Evolutionary conservation across 1,140 invertebrate species (phyloP).

Genomic region (Stegodyphus dumicola): DNA sequence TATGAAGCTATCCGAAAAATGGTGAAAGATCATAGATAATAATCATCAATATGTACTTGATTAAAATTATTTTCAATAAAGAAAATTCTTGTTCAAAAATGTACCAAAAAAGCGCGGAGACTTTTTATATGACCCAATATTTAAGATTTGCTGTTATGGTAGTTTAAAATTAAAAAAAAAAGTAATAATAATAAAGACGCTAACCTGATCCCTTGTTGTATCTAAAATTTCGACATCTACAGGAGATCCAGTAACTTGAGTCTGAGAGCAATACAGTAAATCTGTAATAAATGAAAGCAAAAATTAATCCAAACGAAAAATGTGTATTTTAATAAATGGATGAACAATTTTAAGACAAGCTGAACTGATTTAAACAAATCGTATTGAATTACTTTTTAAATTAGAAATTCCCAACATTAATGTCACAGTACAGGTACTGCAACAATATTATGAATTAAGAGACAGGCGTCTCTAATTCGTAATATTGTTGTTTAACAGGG

Average conservation of each 20-base stretch:
- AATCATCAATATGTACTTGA: too few relatives aligned
- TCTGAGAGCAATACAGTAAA: conserved; percentile 79
- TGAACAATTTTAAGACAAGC: not conserved
- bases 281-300: conserved; percentile 72
- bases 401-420: too few relatives aligned
- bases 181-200: conserved; percentile 62
- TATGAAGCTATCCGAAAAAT: too few relatives aligned
- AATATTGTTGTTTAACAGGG: too few relatives aligned
- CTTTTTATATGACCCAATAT: too few relatives aligned
- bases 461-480: too few relatives aligned
- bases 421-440: too few relatives aligned
- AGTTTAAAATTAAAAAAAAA: not conserved
- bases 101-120: too few relatives aligned
- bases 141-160: not conserved
- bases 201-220: conserved; percentile 76
- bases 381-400: not conserved
- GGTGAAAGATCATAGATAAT: too few relatives aligned
- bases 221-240: conserved; percentile 83
- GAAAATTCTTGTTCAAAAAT: too few relatives aligned
- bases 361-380: not conserved
- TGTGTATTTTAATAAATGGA: not conserved
- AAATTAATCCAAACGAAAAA: not conserved
- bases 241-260: conserved; percentile 75
- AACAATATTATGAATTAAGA: too few relatives aligned
- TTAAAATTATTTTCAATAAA: too few relatives aligned